These are phyloP conservation scores for Drosophila robusta DNA, from an alignment of 2,888 invertebrate genomes.

Conservation along the genomic window DNA sequence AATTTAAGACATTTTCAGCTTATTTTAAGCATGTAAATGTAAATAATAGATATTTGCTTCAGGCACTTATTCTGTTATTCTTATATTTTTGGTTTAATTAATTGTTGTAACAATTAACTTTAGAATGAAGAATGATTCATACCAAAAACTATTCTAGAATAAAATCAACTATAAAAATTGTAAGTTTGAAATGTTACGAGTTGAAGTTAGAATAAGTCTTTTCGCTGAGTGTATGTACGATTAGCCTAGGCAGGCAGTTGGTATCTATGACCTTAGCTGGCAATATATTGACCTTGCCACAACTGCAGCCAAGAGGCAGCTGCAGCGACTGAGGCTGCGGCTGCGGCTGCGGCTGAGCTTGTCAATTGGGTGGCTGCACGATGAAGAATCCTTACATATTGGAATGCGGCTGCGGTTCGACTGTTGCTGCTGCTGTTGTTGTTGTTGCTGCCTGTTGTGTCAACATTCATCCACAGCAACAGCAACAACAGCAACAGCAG, in stretches of 20 bases:
- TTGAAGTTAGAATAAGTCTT: too few relatives aligned
- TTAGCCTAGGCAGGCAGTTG: slow-evolving; percentile 3
- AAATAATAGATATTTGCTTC: too few relatives aligned
- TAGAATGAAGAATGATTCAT: too few relatives aligned
- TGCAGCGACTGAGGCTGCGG: slow-evolving; percentile 15
- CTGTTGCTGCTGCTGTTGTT: slow-evolving; percentile 36
- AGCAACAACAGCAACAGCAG: slow-evolving; percentile 16
- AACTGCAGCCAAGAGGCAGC: slow-evolving; percentile 11
- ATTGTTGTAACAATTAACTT: too few relatives aligned
- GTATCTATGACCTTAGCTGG: slow-evolving; percentile 54
- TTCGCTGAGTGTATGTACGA: slow-evolving; percentile 1
- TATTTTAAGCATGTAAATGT: too few relatives aligned
- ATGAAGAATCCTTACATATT: slow-evolving; percentile 74
- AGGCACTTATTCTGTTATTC: too few relatives aligned
- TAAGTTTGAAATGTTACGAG: too few relatives aligned
- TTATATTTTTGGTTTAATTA: too few relatives aligned
- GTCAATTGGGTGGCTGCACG: slow-evolving; percentile 57
- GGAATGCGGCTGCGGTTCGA: slow-evolving; percentile 74
- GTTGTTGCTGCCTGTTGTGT: slow-evolving; percentile 30
- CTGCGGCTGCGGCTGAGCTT: slow-evolving; percentile 7
- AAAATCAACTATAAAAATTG: too few relatives aligned
- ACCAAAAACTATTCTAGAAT: too few relatives aligned
- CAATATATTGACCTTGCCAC: slow-evolving; percentile 52
- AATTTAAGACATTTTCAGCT: too few relatives aligned
- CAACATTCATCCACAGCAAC: slow-evolving; percentile 2